Evolutionary conservation across 1,140 invertebrate genomes (phyloP).

Genomic region (Radopholus similis): DNA sequence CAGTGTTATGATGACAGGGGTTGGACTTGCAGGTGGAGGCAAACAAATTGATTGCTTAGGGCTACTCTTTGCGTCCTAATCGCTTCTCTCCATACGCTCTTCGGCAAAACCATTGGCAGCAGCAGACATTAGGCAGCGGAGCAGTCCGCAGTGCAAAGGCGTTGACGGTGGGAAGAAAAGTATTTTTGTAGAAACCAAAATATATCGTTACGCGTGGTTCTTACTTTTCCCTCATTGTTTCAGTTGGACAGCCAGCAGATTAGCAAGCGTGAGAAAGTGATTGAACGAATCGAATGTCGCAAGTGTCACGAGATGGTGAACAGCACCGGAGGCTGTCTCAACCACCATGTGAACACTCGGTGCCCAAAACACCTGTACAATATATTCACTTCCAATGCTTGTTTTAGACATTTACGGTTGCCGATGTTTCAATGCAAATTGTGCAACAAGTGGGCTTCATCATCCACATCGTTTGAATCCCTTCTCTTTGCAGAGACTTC

Average conservation of each 20-base stretch:
- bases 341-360: conserved; percentile 28
- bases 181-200: no score
- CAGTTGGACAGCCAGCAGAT: not conserved
- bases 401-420: conserved; percentile 26
- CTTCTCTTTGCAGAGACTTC: conserved; percentile 13
- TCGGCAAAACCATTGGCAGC: not conserved
- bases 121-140: no score
- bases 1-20: no score
- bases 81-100: not conserved
- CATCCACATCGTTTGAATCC: not conserved
- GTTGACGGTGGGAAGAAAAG: no score
- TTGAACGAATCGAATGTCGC: conserved; percentile 24
- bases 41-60: no score
- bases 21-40: no score
- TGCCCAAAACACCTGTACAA: not conserved
- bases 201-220: no score
- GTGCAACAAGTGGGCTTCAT: conserved; percentile 15
- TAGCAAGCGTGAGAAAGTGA: conserved; percentile 10
- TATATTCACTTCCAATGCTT: not conserved
- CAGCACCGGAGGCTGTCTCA: conserved; percentile 20
- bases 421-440: conserved; percentile 20
- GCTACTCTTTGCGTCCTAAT: conserved; percentile 11
- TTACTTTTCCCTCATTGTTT: not conserved
- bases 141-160: no score
- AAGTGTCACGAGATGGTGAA: conserved; percentile 29